These are phyloP conservation scores for Drosophila acutilabella DNA, from an alignment of 2,888 invertebrate genomes.

Conservation along the genomic window DNA sequence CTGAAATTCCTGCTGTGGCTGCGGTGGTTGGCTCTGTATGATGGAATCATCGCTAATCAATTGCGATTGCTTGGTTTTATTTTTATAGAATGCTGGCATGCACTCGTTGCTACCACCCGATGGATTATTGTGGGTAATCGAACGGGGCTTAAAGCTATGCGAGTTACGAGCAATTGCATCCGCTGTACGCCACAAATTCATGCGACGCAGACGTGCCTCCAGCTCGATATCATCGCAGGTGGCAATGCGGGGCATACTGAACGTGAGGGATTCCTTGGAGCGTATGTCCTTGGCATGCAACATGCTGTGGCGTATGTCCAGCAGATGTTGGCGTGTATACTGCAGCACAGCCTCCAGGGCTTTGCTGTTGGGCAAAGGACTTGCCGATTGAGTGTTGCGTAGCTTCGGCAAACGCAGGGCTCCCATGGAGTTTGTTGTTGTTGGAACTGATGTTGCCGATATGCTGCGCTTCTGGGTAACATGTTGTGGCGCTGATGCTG, in stretches of 20 bases:
- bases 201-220: constrained; percentile 75
- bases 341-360: constrained; percentile 25
- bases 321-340: constrained; percentile 74
- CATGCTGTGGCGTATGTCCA: constrained; percentile 79
- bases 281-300: constrained; percentile 50
- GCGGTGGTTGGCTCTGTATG: constrained; percentile 80
- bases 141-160: constrained; percentile 29
- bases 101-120: constrained; percentile 64
- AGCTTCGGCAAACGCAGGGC: constrained; percentile 39
- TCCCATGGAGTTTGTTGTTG: not conserved
- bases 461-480: constrained; percentile 22
- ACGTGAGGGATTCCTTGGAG: constrained; percentile 51
- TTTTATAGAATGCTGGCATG: constrained; percentile 83
- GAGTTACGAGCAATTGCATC: constrained; percentile 22
- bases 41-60: constrained; percentile 77
- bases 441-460: constrained; percentile 12
- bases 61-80: constrained; percentile 69
- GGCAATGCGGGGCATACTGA: constrained; percentile 72
- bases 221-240: constrained; percentile 81
- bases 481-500: not conserved
- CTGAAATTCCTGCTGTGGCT: constrained; percentile 78
- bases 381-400: constrained; percentile 20
- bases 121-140: constrained; percentile 19
- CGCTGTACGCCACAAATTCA: constrained; percentile 70
- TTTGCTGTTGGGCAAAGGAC: constrained; percentile 14